Evolutionary conservation across 2,113 vertebrate genomes (phyloP), one percentile per base, ranked within the genome.

Genomic region (Condylura cristata): DNA sequence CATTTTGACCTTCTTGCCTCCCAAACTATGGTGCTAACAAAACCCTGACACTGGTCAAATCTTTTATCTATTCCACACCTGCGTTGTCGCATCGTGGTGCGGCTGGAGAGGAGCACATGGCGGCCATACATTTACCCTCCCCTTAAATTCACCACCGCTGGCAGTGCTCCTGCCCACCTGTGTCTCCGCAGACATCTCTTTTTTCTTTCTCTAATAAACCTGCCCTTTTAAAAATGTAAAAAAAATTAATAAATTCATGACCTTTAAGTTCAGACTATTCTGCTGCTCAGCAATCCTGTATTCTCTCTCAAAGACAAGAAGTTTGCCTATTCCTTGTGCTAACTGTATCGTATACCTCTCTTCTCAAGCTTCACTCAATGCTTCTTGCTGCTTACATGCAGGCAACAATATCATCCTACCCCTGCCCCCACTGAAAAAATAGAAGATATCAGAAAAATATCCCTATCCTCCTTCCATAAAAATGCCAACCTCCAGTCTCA

Each of bases 401-500:
- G 86, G 32, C 87, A 76, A 26, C 75, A 28, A 74, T 44, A 84
- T 61, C 22, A 82, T 48, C 70, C 53, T 22, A 56, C 53, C 51
- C 51, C 53, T 22, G 7, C 39, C 46, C 86, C 17, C 34, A 72
- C 34, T 53, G 58, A 93, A 74, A 82, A 89, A 56, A 88, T 11
- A 87, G 68, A 90, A 84, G 37, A 75, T 93, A 86, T 91, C 41
- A 80, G 46, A 89, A 81, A 87, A 92, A 48, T 65, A 37, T 37
- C 14, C 16, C 87, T 56, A 83, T 86, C 34, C 30, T 92, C 34
- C 48, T 37, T 53, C 46, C 7, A 68, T 81, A 58, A 37, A 93
- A 93, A 79, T 80, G 51, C 32, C 71, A 53, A 0, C 30, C 41
- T 80, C 39, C 58, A 48, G 16, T 56, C 83, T 81, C 44, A 92